Percentiles rank a stretch among this genome's conserved stretches.
Conservation (phyloP, 1,140 invertebrate species). For the Aphidius gifuensis region DNA sequence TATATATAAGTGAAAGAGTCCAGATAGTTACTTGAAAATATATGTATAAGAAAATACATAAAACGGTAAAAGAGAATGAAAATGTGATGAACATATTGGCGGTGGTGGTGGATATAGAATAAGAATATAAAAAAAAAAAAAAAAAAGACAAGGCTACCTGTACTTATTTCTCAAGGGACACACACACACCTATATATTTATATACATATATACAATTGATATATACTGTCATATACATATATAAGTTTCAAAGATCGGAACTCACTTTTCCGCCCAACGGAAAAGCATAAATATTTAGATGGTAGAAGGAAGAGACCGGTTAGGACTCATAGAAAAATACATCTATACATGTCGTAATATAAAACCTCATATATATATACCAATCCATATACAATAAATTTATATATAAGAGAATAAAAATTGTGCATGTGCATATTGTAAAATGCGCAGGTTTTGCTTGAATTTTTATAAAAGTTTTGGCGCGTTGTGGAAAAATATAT, state of each 20-base stretch:
- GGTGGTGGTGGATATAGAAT: background rate
- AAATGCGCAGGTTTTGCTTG: background rate
- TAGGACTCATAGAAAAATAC: background rate
- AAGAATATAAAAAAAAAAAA: background rate
- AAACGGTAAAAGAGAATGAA: no score
- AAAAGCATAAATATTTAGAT: slow-evolving; percentile 44
- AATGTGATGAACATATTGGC: no score
- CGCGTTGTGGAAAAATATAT: background rate
- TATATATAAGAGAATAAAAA: background rate
- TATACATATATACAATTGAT: background rate
- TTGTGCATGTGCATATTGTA: background rate
- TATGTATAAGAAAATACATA: no score
- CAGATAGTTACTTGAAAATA: no score
- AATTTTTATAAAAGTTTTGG: slow-evolving; percentile 6
- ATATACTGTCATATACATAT: background rate
- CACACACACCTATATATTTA: slow-evolving; percentile 3
- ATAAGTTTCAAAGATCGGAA: slow-evolving; percentile 20
- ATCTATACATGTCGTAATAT: no score
- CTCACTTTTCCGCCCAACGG: slow-evolving; percentile 28
- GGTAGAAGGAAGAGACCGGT: background rate
- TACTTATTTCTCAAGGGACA: slow-evolving; percentile 29
- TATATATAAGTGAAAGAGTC: no score
- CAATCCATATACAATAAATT: no score
- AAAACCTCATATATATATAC: no score
- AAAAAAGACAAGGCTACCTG: slow-evolving; percentile 3